Conservation (phyloP, 2,113 vertebrate genomes). For the Rhombomys opimus region DNA sequence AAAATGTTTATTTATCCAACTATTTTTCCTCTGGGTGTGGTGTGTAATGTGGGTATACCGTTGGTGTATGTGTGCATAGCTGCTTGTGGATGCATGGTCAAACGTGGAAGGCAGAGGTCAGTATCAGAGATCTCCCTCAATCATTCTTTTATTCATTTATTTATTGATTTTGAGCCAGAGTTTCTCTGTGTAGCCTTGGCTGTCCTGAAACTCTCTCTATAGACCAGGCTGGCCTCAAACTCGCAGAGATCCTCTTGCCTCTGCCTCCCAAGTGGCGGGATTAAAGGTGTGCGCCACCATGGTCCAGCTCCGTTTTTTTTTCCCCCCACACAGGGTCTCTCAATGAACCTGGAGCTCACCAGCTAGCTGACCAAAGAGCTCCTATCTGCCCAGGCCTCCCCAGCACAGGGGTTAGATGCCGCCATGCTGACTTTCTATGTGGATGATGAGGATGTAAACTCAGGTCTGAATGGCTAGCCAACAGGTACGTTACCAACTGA, state of each 20-base stretch:
- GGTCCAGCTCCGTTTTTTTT: neutral
- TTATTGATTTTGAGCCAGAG: too few relatives aligned
- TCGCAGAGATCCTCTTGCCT: too few relatives aligned
- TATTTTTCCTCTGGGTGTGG: neutral
- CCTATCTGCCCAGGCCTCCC: neutral
- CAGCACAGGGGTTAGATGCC: neutral
- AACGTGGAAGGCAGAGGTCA: neutral
- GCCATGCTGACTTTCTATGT: neutral
- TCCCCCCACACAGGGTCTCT: neutral
- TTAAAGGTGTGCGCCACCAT: neutral
- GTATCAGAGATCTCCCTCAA: neutral
- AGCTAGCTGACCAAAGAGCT: neutral
- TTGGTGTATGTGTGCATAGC: neutral
- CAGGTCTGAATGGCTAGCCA: neutral
- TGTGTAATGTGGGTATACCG: neutral
- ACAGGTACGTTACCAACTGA: neutral
- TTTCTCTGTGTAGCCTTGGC: too few relatives aligned
- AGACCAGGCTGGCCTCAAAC: neutral
- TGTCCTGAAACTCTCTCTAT: neutral
- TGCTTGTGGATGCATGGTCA: neutral
- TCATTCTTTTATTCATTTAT: too few relatives aligned
- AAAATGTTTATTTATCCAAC: neutral
- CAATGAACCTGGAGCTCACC: neutral
- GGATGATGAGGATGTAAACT: neutral
- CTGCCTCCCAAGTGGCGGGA: too few relatives aligned